Conservation (phyloP, 2,888 invertebrate species). For the Apantesis nais region DNA sequence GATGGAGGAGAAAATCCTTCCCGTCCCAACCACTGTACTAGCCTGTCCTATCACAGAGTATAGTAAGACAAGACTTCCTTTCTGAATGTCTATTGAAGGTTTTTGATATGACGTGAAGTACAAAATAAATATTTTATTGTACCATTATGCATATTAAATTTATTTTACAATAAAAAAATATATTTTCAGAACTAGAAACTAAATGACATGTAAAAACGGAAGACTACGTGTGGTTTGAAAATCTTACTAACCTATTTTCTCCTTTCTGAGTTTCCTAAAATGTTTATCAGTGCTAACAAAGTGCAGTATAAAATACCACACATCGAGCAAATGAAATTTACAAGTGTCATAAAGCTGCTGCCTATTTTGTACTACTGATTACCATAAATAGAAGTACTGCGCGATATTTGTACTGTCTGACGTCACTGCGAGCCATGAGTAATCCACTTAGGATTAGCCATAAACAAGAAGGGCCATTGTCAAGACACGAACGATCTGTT, state of each 20-base stretch:
- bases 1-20: too few species aligned
- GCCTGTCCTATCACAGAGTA: too few species aligned
- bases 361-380: neutral
- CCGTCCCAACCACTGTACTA: too few species aligned
- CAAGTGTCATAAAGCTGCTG: neutral
- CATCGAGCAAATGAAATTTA: neutral
- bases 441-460: slow-evolving; percentile 83
- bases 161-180: neutral
- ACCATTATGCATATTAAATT: neutral
- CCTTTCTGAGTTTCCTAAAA: neutral
- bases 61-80: too few species aligned
- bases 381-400: slow-evolving; percentile 38
- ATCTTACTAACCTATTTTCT: neutral
- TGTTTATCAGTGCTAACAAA: neutral
- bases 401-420: slow-evolving; percentile 43
- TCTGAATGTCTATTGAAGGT: too few species aligned
- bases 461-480: slow-evolving; percentile 80
- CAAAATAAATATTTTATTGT: neutral
- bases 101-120: too few species aligned
- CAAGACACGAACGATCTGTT: slow-evolving; percentile 79
- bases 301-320: neutral
- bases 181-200: neutral
- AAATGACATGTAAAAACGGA: neutral
- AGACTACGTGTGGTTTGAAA: neutral
- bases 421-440: slow-evolving; percentile 62